Evolutionary conservation across 2,888 invertebrate species (phyloP).

Genomic region (Pyrrhia umbra): DNA sequence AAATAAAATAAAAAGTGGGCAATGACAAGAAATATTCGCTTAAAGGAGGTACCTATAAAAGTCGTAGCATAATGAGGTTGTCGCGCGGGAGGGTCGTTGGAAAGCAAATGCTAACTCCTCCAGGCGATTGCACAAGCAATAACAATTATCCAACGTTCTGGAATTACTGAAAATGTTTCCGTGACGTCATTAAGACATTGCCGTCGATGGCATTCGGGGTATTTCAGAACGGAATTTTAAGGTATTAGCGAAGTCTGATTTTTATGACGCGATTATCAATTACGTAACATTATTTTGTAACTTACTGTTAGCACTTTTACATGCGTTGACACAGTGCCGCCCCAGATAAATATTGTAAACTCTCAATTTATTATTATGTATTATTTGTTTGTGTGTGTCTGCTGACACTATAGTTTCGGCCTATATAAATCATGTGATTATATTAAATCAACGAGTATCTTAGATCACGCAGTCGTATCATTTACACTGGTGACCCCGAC

Average conservation of each 20-base stretch:
- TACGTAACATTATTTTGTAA: too few relatives aligned
- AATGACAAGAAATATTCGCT: slow-evolving; percentile 47
- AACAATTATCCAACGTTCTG: slow-evolving; percentile 71
- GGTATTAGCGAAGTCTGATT: neutral
- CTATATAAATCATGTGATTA: too few relatives aligned
- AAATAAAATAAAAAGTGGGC: slow-evolving; percentile 34
- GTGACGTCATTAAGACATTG: slow-evolving; percentile 62
- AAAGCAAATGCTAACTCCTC: slow-evolving; percentile 59
- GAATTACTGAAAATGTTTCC: slow-evolving; percentile 68
- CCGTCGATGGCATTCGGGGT: slow-evolving; percentile 15
- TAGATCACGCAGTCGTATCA: too few relatives aligned
- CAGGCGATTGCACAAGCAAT: slow-evolving; percentile 68
- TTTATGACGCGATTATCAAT: neutral
- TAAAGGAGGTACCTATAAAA: slow-evolving; percentile 54
- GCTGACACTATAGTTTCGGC: too few relatives aligned
- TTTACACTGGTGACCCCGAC: too few relatives aligned
- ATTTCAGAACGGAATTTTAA: slow-evolving; percentile 26
- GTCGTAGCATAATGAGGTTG: slow-evolving; percentile 61
- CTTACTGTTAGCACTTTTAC: too few relatives aligned
- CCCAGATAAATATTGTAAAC: too few relatives aligned
- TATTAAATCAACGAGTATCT: too few relatives aligned
- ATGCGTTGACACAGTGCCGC: too few relatives aligned
- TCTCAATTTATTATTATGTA: too few relatives aligned
- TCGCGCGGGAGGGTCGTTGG: slow-evolving; percentile 58
- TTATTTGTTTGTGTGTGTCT: too few relatives aligned